Evolutionary conservation across 2,113 vertebrate genomes (phyloP).

Genomic region (Nothobranchius furzeri): DNA sequence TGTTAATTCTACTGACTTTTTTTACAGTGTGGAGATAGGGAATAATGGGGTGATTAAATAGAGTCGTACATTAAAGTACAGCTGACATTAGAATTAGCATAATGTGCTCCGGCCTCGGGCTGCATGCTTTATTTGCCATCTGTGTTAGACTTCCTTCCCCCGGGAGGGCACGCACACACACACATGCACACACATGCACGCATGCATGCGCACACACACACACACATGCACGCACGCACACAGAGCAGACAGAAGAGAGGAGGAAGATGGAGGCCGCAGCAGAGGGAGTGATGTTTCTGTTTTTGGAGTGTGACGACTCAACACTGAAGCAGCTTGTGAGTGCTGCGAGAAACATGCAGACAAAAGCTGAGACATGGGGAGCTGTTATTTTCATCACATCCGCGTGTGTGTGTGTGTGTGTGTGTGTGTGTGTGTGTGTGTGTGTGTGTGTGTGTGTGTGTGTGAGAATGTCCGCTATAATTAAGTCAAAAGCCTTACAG

Average conservation of each 20-base stretch:
- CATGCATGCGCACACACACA: conserved; percentile 33
- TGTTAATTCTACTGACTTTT: too few relatives aligned
- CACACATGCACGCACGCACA: conserved; percentile 6
- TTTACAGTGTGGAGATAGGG: conserved; percentile 99
- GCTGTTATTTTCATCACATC: conserved; percentile 53
- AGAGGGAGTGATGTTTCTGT: conserved; percentile 17
- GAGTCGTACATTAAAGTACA: conserved; percentile 99
- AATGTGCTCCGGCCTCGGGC: conserved; percentile 99
- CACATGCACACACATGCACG: conserved; percentile 13
- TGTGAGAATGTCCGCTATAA: conserved; percentile 69
- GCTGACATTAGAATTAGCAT: conserved; percentile 99
- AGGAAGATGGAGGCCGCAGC: conserved; percentile 14
- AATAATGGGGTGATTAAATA: conserved; percentile 99
- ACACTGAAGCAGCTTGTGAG: conserved; percentile 33
- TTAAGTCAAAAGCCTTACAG: conserved; percentile 71
- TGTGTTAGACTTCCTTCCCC: conserved; percentile 95
- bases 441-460: conserved; percentile 9
- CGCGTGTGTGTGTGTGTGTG: conserved; percentile 1
- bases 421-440: conserved; percentile 11
- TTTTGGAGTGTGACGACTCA: conserved; percentile 26
- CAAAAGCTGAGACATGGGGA: conserved; percentile 42
- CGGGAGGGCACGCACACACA: conserved; percentile 80
- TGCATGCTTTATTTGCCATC: conserved; percentile 99
- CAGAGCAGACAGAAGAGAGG: conserved; percentile 81
- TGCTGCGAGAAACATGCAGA: conserved; percentile 25